These are phyloP conservation scores for Halcyon senegalensis DNA, from an alignment of 2,113 vertebrate species.

Conservation along the genomic window DNA sequence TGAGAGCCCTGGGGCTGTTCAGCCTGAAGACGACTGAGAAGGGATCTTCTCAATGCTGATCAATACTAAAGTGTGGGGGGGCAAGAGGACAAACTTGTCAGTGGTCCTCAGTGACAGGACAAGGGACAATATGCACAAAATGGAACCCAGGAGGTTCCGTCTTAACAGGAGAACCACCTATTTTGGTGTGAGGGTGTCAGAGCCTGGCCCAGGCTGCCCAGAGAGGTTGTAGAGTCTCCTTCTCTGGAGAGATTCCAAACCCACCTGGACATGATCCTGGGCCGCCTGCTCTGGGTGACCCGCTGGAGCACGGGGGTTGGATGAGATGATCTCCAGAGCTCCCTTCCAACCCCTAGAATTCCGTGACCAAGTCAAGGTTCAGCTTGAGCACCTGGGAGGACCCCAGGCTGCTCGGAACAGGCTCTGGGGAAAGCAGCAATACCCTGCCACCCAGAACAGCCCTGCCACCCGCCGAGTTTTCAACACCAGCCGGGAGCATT, in stretches of 20 bases:
- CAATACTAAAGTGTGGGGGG: neutral
- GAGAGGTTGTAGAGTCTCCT: neutral
- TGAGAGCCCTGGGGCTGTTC: neutral
- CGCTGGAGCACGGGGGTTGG: neutral
- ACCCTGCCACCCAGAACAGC: neutral
- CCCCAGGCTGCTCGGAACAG: neutral
- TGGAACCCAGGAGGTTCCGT: neutral
- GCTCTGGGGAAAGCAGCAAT: fast-evolving
- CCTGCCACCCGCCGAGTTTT: neutral
- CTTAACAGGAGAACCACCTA: neutral
- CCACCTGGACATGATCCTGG: neutral
- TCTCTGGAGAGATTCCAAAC: neutral
- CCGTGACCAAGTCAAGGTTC: fast-evolving
- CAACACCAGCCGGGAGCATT: neutral
- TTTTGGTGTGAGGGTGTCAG: neutral
- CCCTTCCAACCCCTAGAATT: neutral
- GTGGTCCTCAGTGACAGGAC: neutral
- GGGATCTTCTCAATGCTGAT: neutral
- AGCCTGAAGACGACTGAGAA: neutral
- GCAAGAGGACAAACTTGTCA: neutral
- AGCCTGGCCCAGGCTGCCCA: neutral
- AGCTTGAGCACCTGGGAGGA: fast-evolving
- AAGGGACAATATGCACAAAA: neutral
- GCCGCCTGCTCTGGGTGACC: neutral
- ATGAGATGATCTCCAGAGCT: neutral